Evolutionary conservation across 2,797 vertebrate species (phyloP).

Genomic region (Cossypha niveicapilla): DNA sequence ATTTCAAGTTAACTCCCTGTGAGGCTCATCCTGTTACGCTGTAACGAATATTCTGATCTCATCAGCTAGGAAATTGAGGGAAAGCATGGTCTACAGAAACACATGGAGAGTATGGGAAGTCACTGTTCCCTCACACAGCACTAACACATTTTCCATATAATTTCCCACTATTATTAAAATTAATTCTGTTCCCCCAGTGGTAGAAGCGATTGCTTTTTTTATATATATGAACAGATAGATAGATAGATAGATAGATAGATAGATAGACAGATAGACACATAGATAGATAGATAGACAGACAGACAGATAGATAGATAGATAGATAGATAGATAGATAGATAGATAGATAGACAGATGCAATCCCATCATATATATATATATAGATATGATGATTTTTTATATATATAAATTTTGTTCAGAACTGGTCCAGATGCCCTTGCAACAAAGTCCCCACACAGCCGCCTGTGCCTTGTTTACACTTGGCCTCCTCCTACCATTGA

Average conservation of each 20-base stretch:
- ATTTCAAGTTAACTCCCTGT: neutral
- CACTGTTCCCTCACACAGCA: fast-evolving
- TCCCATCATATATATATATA: too few species aligned
- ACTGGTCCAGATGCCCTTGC: neutral
- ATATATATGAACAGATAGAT: too few species aligned
- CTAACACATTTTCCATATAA: neutral
- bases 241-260: too few species aligned
- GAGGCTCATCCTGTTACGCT: neutral
- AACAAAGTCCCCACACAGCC: neutral
- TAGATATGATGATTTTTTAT: neutral
- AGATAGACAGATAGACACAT: too few species aligned
- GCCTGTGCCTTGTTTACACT: conserved; percentile 25
- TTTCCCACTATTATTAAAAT: neutral
- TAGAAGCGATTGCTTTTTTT: neutral
- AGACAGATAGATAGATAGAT: neutral
- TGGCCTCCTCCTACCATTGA: neutral
- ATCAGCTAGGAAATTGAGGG: neutral
- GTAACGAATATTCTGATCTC: neutral
- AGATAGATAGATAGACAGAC: too few species aligned
- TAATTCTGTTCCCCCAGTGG: neutral
- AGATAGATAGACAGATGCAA: neutral
- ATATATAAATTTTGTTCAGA: neutral
- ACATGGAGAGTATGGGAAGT: neutral
- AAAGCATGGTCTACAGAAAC: neutral
- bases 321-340: too few species aligned